Percentiles rank a stretch among this genome's conserved stretches.
phyloP scores from a whole-genome alignment of 2,113 vertebrate species.

The Pogonocichla stellata region DNA sequence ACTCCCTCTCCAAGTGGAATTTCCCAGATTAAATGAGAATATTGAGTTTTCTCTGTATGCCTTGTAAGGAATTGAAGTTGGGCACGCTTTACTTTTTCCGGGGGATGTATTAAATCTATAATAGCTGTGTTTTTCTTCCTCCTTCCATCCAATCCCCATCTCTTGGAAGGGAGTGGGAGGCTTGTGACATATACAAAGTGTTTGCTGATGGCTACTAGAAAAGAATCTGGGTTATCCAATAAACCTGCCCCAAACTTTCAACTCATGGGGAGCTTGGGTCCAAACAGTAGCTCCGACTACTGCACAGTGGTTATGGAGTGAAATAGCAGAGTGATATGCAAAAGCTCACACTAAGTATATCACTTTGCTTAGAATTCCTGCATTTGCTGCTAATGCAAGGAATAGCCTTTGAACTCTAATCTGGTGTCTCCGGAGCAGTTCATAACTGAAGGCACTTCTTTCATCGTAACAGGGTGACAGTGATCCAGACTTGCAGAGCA shows the following conservation, averaged over 20 bases:
- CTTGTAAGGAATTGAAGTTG: neutral
- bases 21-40: conserved; percentile 57
- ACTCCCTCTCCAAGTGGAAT: conserved; percentile 43
- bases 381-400: conserved; percentile 45
- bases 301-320: neutral
- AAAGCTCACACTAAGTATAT: conserved; percentile 20
- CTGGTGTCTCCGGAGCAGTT: conserved; percentile 41
- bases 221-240: conserved; percentile 39
- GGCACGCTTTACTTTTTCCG: conserved; percentile 15
- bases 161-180: conserved; percentile 7
- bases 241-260: conserved; percentile 29
- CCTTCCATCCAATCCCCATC: neutral
- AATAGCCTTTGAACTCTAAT: conserved; percentile 65
- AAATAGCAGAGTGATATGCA: conserved; percentile 36
- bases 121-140: conserved; percentile 9
- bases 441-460: conserved; percentile 54
- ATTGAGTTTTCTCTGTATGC: conserved; percentile 17
- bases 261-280: neutral
- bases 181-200: conserved; percentile 54
- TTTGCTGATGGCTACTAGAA: conserved; percentile 43
- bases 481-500: conserved; percentile 30
- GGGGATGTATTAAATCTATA: conserved; percentile 37
- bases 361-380: conserved; percentile 54
- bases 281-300: conserved; percentile 32
- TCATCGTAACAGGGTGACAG: conserved; percentile 58